phyloP scores from a whole-genome alignment of 2,888 invertebrate genomes.

The Electrophaes corylata region DNA sequence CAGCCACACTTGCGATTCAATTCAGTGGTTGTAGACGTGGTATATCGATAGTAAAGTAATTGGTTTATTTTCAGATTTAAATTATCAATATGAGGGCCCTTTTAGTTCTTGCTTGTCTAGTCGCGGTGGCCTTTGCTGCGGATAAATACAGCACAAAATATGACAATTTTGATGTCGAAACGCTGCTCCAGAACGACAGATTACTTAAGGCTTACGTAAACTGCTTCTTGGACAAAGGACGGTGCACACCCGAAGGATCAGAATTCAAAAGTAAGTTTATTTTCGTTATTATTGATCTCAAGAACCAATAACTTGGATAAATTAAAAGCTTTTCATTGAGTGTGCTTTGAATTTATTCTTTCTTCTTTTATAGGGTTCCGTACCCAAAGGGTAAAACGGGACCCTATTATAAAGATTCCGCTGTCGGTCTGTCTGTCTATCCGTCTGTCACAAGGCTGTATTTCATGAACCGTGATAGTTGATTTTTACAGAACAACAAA shows the following conservation, averaged over 20 bases:
- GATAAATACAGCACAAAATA: slow-evolving; percentile 87
- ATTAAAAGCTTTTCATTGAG: too few relatives aligned
- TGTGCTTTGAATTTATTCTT: too few relatives aligned
- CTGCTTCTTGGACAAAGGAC: slow-evolving; percentile 87
- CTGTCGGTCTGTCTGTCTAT: too few relatives aligned
- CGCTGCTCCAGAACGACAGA: slow-evolving; percentile 87
- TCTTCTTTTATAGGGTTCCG: too few relatives aligned
- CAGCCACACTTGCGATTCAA: slow-evolving; percentile 44
- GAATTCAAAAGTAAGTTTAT: slow-evolving; percentile 88
- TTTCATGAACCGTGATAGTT: too few relatives aligned
- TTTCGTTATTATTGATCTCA: neutral
- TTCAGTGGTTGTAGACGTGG: slow-evolving; percentile 43
- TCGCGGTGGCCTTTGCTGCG: slow-evolving; percentile 63
- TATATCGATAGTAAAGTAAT: slow-evolving; percentile 36
- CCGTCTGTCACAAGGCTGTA: too few relatives aligned
- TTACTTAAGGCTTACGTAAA: slow-evolving; percentile 88
- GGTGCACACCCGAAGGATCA: slow-evolving; percentile 88
- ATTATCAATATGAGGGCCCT: slow-evolving; percentile 61
- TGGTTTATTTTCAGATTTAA: slow-evolving; percentile 49
- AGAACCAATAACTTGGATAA: too few relatives aligned
- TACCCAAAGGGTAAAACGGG: too few relatives aligned
- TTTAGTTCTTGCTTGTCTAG: slow-evolving; percentile 63
- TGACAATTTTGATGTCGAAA: slow-evolving; percentile 89
- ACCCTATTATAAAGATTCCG: too few relatives aligned
- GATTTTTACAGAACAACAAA: too few relatives aligned